Evolutionary conservation across 2,113 vertebrate genomes (phyloP).

Genomic region (Acrocephalus kingi): DNA sequence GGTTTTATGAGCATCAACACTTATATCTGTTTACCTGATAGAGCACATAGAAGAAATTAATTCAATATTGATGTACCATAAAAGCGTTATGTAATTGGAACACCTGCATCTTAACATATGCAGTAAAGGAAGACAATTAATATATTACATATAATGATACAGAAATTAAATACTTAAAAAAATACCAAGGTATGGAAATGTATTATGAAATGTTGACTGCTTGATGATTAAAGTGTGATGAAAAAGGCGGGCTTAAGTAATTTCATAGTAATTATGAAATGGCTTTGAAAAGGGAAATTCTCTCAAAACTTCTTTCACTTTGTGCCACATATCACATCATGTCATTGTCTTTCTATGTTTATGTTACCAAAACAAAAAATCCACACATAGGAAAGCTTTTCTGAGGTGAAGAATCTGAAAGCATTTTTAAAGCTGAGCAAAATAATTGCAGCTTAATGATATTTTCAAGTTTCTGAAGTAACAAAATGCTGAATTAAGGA

Average conservation of each 20-base stretch:
- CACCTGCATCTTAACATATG: neutral
- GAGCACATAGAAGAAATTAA: neutral
- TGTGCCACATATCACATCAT: no score
- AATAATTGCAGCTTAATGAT: neutral
- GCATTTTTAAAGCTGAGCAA: neutral
- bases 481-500: neutral
- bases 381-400: neutral
- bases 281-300: neutral
- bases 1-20: neutral
- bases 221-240: neutral
- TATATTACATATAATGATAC: neutral
- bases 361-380: neutral
- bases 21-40: neutral
- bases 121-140: neutral
- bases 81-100: neutral
- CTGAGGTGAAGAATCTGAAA: neutral
- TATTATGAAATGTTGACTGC: neutral
- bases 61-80: neutral
- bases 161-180: neutral
- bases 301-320: neutral
- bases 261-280: neutral
- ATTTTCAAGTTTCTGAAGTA: neutral
- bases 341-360: neutral
- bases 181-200: neutral
- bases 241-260: neutral